Conservation (phyloP, 2,797 vertebrate genomes). For the Zenarchopterus dispar region DNA sequence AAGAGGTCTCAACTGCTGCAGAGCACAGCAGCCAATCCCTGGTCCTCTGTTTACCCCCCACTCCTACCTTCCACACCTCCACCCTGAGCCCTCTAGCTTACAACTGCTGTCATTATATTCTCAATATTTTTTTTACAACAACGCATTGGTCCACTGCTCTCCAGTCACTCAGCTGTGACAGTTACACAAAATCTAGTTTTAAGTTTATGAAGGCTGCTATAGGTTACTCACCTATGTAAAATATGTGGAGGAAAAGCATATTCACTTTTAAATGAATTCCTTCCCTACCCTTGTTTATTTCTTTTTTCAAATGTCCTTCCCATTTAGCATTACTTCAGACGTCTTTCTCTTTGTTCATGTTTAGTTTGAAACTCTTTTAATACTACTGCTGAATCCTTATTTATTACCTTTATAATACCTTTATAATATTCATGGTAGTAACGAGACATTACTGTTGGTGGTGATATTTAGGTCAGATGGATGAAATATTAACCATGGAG, state of each 20-base stretch:
- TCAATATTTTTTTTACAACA: too few species aligned
- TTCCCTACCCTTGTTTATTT: background rate
- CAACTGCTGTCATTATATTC: background rate
- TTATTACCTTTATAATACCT: background rate
- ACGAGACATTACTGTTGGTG: conserved; percentile 3
- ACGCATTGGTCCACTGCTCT: too few species aligned
- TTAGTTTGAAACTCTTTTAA: conserved; percentile 4
- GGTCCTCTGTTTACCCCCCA: conserved; percentile 17
- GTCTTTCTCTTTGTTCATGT: background rate
- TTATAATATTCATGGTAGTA: conserved; percentile 1
- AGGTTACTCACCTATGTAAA: background rate
- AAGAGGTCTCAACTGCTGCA: conserved; percentile 61
- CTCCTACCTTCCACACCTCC: conserved; percentile 1
- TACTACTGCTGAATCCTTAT: background rate
- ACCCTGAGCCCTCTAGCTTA: background rate
- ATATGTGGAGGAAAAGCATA: background rate
- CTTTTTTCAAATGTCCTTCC: background rate
- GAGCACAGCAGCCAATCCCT: conserved; percentile 52
- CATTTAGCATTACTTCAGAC: background rate
- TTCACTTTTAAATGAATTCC: background rate
- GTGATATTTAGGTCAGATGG: conserved; percentile 19
- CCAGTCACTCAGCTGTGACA: too few species aligned
- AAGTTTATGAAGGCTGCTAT: too few species aligned
- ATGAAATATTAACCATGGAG: conserved; percentile 16
- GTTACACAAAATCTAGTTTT: too few species aligned